Conservation (phyloP, 2,113 vertebrate genomes). For the Manacus vitellinus region DNA sequence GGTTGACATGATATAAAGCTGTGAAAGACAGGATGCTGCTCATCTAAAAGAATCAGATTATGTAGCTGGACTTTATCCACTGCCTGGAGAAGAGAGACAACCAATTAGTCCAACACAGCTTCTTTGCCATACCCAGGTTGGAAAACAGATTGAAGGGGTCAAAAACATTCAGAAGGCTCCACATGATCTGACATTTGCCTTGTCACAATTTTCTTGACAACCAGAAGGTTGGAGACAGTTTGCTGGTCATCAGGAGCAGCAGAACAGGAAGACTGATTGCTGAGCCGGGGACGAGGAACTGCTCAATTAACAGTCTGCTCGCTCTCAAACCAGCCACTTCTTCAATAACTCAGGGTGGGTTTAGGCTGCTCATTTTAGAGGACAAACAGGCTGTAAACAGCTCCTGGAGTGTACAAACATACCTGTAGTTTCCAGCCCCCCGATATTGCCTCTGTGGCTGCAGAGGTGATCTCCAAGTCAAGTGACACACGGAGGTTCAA, state of each 20-base stretch:
- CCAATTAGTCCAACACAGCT: constrained; percentile 54
- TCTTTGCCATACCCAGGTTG: constrained; percentile 22
- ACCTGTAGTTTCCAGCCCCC: background rate
- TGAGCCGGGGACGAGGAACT: background rate
- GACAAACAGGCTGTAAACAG: background rate
- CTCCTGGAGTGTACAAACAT: background rate
- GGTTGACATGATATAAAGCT: background rate
- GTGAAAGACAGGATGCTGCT: constrained; percentile 4
- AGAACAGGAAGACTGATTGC: background rate
- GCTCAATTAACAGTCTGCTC: background rate
- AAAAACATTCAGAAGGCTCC: constrained; percentile 42
- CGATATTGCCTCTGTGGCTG: background rate
- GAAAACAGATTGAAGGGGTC: constrained; percentile 66
- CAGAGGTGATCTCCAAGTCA: background rate
- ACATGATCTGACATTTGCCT: constrained; percentile 57
- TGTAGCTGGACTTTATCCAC: background rate
- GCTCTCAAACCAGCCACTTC: background rate
- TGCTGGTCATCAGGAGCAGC: background rate
- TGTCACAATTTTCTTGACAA: constrained; percentile 54
- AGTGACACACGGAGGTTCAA: fast-evolving
- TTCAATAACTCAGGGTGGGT: background rate
- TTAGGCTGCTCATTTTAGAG: background rate
- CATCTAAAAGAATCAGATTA: background rate
- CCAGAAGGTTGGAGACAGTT: constrained; percentile 47
- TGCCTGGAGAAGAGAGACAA: constrained; percentile 45